Conservation (phyloP, 2,113 vertebrate species). For the Anguilla rostrata region DNA sequence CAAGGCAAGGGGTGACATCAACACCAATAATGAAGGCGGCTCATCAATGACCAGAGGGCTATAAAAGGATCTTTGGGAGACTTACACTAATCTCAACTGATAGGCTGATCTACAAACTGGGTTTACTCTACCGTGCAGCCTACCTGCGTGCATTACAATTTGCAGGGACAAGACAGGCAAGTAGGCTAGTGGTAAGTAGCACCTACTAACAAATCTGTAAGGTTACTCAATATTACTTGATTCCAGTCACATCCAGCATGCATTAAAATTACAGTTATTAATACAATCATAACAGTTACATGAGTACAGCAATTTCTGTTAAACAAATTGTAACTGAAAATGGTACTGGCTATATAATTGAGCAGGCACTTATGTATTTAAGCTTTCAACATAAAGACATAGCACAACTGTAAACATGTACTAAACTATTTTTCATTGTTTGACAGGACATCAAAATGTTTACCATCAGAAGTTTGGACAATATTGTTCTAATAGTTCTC, state of each 20-base stretch:
- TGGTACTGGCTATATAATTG: background rate
- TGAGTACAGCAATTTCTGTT: background rate
- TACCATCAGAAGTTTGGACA: constrained; percentile 57
- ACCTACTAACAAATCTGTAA: background rate
- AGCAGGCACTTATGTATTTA: background rate
- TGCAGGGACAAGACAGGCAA: constrained; percentile 8
- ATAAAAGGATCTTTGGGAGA: constrained; percentile 62
- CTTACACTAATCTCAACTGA: constrained; percentile 52
- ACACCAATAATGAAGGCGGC: constrained; percentile 64
- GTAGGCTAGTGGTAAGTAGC: constrained; percentile 48
- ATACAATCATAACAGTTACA: background rate
- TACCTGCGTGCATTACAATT: constrained; percentile 13
- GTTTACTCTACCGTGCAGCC: constrained; percentile 7
- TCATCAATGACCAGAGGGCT: constrained; percentile 62
- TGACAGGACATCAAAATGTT: constrained; percentile 65
- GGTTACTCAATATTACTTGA: background rate
- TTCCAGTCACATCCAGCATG: background rate
- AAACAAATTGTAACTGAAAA: background rate
- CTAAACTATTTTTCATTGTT: constrained; percentile 37
- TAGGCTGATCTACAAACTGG: constrained; percentile 43
- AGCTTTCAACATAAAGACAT: background rate
- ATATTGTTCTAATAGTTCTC: constrained; percentile 58
- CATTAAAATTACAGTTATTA: background rate
- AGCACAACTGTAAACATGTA: background rate
- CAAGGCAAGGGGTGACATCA: constrained; percentile 63